These are phyloP conservation scores for Idaea dimidiata DNA, from an alignment of 2,888 invertebrate genomes.

Conservation along the genomic window DNA sequence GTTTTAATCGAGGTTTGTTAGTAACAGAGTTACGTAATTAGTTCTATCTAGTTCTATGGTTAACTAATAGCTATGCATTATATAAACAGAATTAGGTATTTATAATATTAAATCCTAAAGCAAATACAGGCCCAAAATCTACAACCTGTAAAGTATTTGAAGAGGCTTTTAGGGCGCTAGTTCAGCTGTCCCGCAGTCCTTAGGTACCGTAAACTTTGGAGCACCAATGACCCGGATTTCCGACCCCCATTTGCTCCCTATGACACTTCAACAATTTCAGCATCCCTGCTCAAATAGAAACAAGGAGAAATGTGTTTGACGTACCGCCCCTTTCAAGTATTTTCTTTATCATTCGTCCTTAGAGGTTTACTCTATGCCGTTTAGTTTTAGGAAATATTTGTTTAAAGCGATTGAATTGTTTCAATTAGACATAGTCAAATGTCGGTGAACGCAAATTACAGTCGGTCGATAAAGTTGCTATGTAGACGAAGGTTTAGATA, in stretches of 20 bases:
- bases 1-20: too few relatives aligned
- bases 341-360: not conserved
- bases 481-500: too few relatives aligned
- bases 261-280: slow-evolving; percentile 65
- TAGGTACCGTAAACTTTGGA: slow-evolving; percentile 51
- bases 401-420: not conserved
- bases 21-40: too few relatives aligned
- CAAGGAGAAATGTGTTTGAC: slow-evolving; percentile 34
- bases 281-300: slow-evolving; percentile 64
- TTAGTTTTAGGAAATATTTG: not conserved
- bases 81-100: slow-evolving; percentile 3
- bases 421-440: not conserved
- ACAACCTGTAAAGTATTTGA: slow-evolving; percentile 1
- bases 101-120: slow-evolving; percentile 2
- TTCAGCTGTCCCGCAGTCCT: not conserved
- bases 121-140: not conserved
- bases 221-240: slow-evolving; percentile 60
- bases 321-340: slow-evolving; percentile 8
- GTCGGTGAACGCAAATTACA: too few relatives aligned
- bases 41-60: too few relatives aligned
- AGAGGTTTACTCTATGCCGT: not conserved
- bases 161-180: not conserved
- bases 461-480: too few relatives aligned
- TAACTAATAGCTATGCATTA: not conserved
- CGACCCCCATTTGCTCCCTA: slow-evolving; percentile 59